Evolutionary conservation across 2,113 vertebrate species (phyloP), one percentile per base, ranked within the genome.

Genomic region (Candoia aspera): DNA sequence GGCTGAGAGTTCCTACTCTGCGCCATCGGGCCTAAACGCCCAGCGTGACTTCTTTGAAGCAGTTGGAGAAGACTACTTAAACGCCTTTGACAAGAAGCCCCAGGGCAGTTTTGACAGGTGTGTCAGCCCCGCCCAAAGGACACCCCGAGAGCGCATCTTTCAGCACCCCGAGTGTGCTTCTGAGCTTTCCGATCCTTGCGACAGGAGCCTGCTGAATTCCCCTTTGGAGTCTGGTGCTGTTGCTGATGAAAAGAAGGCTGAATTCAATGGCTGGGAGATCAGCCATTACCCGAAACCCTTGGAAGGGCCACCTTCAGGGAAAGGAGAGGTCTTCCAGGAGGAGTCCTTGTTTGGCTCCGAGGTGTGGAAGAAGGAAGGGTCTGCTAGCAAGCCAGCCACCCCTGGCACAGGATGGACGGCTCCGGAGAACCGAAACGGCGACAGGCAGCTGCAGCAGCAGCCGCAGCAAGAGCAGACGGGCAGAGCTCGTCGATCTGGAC

Each of bases 41-140:
- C 98, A 98, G 93, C 98, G 97, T 86, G 98, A 98, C 93, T 97
- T 98, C 11, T 98, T 98, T 96, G 99, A 99, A 93, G 98, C 99
- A 46, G 97, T 98, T 93, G 93, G 97, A 84, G 98, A 97, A 49
- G 98, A 99, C 19, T 97, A 98, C 92, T 95, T 98, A 95, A 97
- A 96, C 93, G 95, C 97, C 96, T 97, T 98, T 96, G 97, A 98
- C 91, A 97, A 97, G 97, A 97, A 98, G 96, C 91, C 95, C 95
- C 62, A 97, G 97, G 89, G 96, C 94, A 95, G 96, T 95, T 97
- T 97, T 96, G 96, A 97, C 96, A 97, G 91, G 93, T 97, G 97
- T 92, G 84, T 98, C 42, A 11, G 62, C 24, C 95, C 97, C 57
- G 96, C 95, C 94, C 98, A 95, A 94, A 98, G 97, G 94, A 96